Evolutionary conservation across 2,113 vertebrate species (phyloP).

Genomic region (Rhea americana): DNA sequence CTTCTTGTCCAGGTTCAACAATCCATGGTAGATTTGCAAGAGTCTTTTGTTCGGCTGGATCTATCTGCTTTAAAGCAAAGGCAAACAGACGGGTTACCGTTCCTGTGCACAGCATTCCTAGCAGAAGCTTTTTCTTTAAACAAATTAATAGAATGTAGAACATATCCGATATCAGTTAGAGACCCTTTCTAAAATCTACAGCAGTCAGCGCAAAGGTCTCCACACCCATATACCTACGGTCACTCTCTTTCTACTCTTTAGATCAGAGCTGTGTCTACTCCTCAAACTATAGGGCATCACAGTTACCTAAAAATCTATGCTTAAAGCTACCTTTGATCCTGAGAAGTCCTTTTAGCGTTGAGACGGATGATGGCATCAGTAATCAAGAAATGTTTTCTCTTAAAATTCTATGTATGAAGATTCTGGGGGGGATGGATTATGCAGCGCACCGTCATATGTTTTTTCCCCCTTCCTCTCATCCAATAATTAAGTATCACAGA

Average conservation of each 20-base stretch:
- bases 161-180: background rate
- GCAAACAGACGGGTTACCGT: slow-evolving; percentile 51
- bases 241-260: background rate
- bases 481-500: background rate
- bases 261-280: slow-evolving; percentile 20
- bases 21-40: slow-evolving; percentile 98
- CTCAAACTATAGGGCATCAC: background rate
- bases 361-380: background rate
- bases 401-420: slow-evolving; percentile 25
- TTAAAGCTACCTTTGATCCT: background rate
- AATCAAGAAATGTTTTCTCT: slow-evolving; percentile 8
- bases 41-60: slow-evolving; percentile 98
- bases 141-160: background rate
- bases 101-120: background rate
- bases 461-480: background rate
- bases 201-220: background rate
- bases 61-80: slow-evolving; percentile 88
- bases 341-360: slow-evolving; percentile 9
- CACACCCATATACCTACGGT: background rate
- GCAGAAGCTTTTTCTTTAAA: background rate
- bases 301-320: background rate
- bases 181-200: background rate
- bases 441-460: background rate
- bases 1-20: slow-evolving; percentile 98
- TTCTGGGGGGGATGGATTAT: slow-evolving; percentile 17